Evolutionary conservation across 2,888 invertebrate species (phyloP), one percentile per base, ranked within the genome.

Genomic region (Chaitophorus viminalis): DNA sequence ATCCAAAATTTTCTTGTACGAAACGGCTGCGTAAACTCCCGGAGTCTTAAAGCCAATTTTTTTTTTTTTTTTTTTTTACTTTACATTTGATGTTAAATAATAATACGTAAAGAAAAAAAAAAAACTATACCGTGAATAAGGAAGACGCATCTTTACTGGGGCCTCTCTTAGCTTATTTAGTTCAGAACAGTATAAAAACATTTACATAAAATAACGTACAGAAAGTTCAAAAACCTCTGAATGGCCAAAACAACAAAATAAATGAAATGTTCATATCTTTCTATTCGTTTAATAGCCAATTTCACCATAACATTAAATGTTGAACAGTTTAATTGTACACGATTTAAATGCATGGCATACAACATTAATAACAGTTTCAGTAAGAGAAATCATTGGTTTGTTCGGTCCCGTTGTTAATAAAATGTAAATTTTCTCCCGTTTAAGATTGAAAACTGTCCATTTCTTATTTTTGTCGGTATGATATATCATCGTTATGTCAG

Each of bases 61-160:
- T 52, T 14, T 82, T 82, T 82, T n/a, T 52, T 52, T 70, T 82
- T 39, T 46, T 52, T 14, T 82, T 82, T 82, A 33, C 72, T 52
- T 52, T 72, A 1, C 31, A 29, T 33, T 54, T 17, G 29, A 33
- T 17, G 17, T 33, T 31, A 52, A 70, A 52, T 52, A 52, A 52
- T 31, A 54, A 72, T 0, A 17, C 8, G 17, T 46, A 46, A 46
- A 52, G 31, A n/a, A n/a, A n/a, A n/a, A n/a, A n/a, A n/a, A n/a
- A n/a, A n/a, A n/a, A n/a, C n/a, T n/a, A n/a, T 8, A 82, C 18
- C 52, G 33, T 82, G 72, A 82, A 82, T 54, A 72, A n/a, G 33
- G 21, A 52, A 5, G 39, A 14, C 3, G 29, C 31, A 21, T 68
- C 29, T 52, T 33, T 21, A 3, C 0, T 17, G 18, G 21, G 14